A percentile compares a stretch with the other conserved stretches of the same genome.
Evolutionary conservation across 2,888 invertebrate species (phyloP).

Genomic region (Coelinius sp.): DNA sequence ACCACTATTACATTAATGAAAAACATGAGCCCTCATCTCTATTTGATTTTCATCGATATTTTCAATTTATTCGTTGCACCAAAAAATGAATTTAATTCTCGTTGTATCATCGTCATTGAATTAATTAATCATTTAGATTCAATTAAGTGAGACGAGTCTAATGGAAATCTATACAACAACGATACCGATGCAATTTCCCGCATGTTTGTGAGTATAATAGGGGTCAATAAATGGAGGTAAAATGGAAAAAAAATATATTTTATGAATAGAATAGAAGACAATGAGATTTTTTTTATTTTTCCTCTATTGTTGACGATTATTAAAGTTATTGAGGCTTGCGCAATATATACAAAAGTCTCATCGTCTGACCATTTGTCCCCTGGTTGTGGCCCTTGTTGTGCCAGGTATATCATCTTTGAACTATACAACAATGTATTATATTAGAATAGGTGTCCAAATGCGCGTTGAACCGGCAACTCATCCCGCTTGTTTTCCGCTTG

Average conservation of each 20-base stretch:
- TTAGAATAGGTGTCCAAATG: not conserved
- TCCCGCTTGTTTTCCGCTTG: constrained; percentile 65
- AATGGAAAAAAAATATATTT: constrained; percentile 4
- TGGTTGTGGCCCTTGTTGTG: constrained; percentile 23
- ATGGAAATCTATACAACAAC: constrained; percentile 6
- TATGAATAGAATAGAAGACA: not conserved
- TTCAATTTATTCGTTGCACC: not conserved
- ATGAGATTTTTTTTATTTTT: too few relatives aligned
- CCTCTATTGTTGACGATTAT: too few relatives aligned
- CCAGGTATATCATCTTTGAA: constrained; percentile 32
- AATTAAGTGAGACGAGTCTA: constrained; percentile 11
- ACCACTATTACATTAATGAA: too few relatives aligned
- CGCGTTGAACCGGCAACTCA: constrained; percentile 57
- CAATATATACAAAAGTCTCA: too few relatives aligned
- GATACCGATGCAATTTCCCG: constrained; percentile 28
- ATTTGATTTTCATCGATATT: not conserved
- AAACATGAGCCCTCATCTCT: too few relatives aligned
- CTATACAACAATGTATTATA: not conserved
- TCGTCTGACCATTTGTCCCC: not conserved
- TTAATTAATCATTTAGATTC: constrained; percentile 26
- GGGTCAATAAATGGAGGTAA: not conserved
- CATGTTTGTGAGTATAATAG: constrained; percentile 18
- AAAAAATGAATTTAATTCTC: not conserved
- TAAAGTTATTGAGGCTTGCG: too few relatives aligned
- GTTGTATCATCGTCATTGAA: not conserved